Base-by-base conservation (phyloP, 2,113 vertebrate species). In the Forbesichthys agassizii region DNA sequence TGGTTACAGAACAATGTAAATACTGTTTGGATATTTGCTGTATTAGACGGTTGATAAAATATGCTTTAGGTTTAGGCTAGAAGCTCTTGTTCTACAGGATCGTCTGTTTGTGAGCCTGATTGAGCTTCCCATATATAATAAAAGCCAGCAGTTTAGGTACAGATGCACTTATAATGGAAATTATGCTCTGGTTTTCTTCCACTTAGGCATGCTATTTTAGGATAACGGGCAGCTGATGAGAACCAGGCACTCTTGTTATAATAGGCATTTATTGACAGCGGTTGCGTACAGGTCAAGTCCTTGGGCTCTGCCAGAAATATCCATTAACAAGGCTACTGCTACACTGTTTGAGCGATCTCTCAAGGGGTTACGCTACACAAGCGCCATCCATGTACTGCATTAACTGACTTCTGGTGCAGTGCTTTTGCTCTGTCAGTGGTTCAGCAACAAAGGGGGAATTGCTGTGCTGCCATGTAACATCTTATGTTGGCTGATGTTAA, bases 261-360 rank as follows among this genome's bases (percentile, higher is more conserved):
- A 20, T 61, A 27, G 61, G 53, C 10, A 4, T 54, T 33, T 66
- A 42, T 5, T 33, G 33, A 71, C 78, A 62, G 27, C 49, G 65
- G 65, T 46, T 73, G 53, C 46, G 65, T 36, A 61, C 10, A 20
- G 33, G 13, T 68, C 9, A 18, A 9, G 62, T 70, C 48, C 66
- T 78, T 73, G 27, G 27, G 56, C 54, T 74, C 68, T 52, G 36
- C 59, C 20, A 59, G 27, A 69, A 67, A 72, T 73, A 27, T 27
- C 27, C 27, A 60, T 13, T 9, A 61, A 14, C 49, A 10, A 13
- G 16, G 1, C 10, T 53, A 27, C n/a, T 48, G 13, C 57, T 59
- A 12, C 57, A 27, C 27, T 27, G 27, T 27, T 27, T 27, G 27
- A 27, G 27, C 1, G 27, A 27, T 27, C 27, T 27, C 27, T 27